A percentile compares a stretch with the other conserved stretches of the same genome.
Evolutionary conservation across 2,888 invertebrate genomes (phyloP).

Genomic region (Tipula unca): DNA sequence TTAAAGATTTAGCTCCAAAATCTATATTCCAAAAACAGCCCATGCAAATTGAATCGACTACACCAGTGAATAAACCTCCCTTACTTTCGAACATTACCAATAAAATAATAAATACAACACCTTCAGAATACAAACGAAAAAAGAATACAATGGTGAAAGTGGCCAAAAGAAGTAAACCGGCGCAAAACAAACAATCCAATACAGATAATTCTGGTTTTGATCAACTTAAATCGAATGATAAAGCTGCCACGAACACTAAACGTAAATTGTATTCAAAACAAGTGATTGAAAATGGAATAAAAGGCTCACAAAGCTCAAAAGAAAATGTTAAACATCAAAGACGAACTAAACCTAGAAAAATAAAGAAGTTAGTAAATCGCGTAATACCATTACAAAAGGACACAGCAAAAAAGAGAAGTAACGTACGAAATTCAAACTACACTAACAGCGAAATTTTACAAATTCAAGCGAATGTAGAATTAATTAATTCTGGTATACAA

Average conservation of each 20-base stretch:
- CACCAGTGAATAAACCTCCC: background rate
- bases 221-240: background rate
- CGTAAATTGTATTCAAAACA: background rate
- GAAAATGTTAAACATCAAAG: background rate
- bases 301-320: background rate
- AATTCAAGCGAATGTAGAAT: background rate
- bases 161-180: background rate
- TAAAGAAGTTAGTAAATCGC: background rate
- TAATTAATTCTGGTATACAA: background rate
- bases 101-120: background rate
- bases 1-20: background rate
- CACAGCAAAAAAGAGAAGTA: background rate
- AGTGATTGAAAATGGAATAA: background rate
- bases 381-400: background rate
- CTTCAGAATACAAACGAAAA: background rate
- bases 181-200: background rate
- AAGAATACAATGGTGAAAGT: background rate
- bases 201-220: background rate
- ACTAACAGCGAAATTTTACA: background rate
- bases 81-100: background rate
- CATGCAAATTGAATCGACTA: background rate
- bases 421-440: background rate
- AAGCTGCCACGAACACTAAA: background rate
- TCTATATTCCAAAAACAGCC: background rate
- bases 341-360: background rate